Conservation (phyloP, 2,797 vertebrate genomes). For the Helarctos malayanus region DNA sequence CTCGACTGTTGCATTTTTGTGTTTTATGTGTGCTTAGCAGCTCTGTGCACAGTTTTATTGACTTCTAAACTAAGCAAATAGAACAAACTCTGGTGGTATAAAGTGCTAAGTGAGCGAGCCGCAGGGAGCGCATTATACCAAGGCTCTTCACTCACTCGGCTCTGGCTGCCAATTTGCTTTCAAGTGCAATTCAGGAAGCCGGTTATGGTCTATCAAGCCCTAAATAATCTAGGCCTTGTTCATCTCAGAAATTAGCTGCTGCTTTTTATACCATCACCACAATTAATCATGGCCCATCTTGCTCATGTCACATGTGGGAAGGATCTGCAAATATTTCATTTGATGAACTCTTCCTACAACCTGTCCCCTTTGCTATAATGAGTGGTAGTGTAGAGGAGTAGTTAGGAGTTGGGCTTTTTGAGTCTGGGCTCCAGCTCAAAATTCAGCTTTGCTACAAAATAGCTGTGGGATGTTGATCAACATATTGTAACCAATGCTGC, state of each 20-base stretch:
- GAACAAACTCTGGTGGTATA: slow-evolving; percentile 47
- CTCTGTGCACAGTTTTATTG: slow-evolving; percentile 59
- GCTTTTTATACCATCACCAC: background rate
- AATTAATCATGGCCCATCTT: background rate
- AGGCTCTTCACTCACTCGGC: background rate
- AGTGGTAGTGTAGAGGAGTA: background rate
- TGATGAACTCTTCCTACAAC: background rate
- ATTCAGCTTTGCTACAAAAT: background rate
- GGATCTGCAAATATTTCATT: background rate
- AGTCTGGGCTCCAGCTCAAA: background rate
- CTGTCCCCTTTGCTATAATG: background rate
- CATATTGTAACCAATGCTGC: background rate
- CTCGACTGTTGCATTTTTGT: slow-evolving; percentile 10
- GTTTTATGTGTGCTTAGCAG: slow-evolving; percentile 56
- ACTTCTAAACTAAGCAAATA: slow-evolving; percentile 74
- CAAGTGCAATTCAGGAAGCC: slow-evolving; percentile 41
- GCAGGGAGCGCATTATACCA: background rate
- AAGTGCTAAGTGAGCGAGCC: slow-evolving; percentile 52
- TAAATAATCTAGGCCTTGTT: slow-evolving; percentile 66
- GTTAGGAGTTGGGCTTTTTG: background rate
- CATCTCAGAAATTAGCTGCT: slow-evolving; percentile 40
- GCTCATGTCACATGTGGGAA: background rate
- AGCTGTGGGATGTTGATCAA: background rate
- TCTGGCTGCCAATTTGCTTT: slow-evolving; percentile 46
- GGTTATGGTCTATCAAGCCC: slow-evolving; percentile 50